Evolutionary conservation across 1,140 invertebrate genomes (phyloP).

Genomic region (Aphaenogaster floridana): DNA sequence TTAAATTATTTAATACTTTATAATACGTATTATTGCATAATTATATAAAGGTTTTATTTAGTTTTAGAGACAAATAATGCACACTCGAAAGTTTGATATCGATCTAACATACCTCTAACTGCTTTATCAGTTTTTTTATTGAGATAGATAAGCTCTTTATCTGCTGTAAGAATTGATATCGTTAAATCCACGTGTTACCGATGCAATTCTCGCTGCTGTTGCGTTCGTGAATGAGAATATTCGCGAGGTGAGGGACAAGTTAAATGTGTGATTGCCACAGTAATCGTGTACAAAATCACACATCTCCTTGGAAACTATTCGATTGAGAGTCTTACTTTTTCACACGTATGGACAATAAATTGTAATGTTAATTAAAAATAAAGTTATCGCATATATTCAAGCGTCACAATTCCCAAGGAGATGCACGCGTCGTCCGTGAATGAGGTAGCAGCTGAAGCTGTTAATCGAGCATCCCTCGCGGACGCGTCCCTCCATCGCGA

Average conservation of each 20-base stretch:
- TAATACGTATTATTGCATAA: not conserved
- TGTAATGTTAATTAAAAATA: slow-evolving; percentile 27
- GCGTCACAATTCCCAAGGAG: not conserved
- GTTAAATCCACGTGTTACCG: slow-evolving; percentile 4
- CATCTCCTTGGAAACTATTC: not conserved
- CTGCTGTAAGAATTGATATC: slow-evolving; percentile 39
- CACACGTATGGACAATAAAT: not conserved
- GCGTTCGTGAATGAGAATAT: not conserved
- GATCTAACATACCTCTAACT: not conserved
- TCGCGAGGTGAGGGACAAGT: no score
- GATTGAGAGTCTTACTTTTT: not conserved
- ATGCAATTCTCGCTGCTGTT: not conserved
- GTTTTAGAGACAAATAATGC: slow-evolving; percentile 23
- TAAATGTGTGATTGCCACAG: not conserved
- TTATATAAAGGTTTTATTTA: not conserved
- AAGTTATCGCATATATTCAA: not conserved
- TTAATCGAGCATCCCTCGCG: slow-evolving; percentile 29
- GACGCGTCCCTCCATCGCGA: not conserved
- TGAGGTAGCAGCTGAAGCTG: not conserved
- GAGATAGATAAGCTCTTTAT: slow-evolving; percentile 39
- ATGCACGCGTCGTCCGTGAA: slow-evolving; percentile 9
- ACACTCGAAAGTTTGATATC: slow-evolving; percentile 14
- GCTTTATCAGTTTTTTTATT: slow-evolving; percentile 46
- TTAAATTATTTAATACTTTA: not conserved
- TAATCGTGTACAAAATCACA: not conserved